These are phyloP conservation scores for Trididemnum miniatum DNA, from an alignment of 23 tunicate genomes.

Conservation along the genomic window DNA sequence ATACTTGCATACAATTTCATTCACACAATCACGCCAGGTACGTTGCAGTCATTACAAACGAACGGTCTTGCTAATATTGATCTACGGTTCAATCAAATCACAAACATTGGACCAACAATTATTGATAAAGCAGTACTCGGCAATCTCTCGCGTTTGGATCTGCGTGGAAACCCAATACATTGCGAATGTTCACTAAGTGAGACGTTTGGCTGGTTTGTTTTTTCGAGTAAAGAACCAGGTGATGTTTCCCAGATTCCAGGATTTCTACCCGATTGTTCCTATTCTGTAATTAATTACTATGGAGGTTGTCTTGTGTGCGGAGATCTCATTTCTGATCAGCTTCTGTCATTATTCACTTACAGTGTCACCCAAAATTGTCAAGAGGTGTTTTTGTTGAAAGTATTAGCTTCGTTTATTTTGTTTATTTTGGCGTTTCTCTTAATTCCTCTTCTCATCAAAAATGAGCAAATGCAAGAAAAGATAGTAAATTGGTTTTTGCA, in stretches of 20 bases:
- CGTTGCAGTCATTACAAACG: background rate
- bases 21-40: background rate
- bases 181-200: constrained; percentile 27
- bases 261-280: constrained; percentile 30
- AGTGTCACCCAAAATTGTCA: background rate
- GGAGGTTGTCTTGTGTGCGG: constrained; percentile 43
- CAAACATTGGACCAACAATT: background rate
- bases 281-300: constrained; percentile 6
- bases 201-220: constrained; percentile 27
- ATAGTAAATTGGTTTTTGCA: background rate
- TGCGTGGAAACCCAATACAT: constrained; percentile 25
- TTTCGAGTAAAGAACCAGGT: background rate
- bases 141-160: constrained; percentile 5
- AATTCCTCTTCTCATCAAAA: background rate
- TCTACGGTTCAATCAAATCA: constrained; percentile 14
- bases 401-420: background rate
- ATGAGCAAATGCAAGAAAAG: background rate
- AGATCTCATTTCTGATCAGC: background rate
- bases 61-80: background rate
- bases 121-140: background rate
- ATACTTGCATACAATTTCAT: constrained; percentile 22
- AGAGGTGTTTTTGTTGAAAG: background rate
- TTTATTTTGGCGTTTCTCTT: background rate
- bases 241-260: constrained; percentile 12
- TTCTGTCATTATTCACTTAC: constrained; percentile 22